Conservation (phyloP, 2,113 vertebrate species). For the Chlamydotis undulata region DNA sequence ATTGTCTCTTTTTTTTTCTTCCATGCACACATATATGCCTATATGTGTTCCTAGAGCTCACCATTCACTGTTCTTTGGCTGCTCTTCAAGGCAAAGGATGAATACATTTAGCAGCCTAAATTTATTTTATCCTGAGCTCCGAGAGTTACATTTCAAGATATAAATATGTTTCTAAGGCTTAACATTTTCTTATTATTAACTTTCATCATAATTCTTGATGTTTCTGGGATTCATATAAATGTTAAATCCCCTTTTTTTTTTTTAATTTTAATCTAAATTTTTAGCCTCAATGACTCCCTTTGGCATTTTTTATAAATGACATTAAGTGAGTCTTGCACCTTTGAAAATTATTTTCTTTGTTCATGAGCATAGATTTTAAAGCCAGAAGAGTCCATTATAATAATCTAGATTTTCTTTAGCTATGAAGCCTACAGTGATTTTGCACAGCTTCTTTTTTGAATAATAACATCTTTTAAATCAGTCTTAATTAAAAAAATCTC, state of each 20-base stretch:
- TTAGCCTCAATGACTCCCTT: neutral
- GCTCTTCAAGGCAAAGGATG: neutral
- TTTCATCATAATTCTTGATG: neutral
- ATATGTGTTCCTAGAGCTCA: neutral
- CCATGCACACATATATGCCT: neutral
- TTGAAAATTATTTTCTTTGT: neutral
- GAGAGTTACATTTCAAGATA: neutral
- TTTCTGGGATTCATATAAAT: neutral
- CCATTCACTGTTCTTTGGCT: neutral
- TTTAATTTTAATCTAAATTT: neutral
- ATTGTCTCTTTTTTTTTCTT: neutral
- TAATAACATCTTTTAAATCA: neutral
- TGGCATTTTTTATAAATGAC: constrained; percentile 12
- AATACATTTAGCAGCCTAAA: neutral
- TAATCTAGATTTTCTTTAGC: neutral
- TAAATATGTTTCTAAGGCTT: neutral
- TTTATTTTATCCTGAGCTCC: neutral
- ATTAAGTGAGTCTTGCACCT: neutral
- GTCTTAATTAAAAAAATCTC: constrained; percentile 39
- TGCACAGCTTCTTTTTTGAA: neutral
- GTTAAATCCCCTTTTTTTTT: neutral
- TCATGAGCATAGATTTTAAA: neutral
- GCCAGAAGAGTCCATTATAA: neutral
- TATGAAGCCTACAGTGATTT: neutral
- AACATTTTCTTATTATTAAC: neutral